phyloP scores from a whole-genome alignment of 2,113 vertebrate species.

The Melanotaenia duboulayi region DNA sequence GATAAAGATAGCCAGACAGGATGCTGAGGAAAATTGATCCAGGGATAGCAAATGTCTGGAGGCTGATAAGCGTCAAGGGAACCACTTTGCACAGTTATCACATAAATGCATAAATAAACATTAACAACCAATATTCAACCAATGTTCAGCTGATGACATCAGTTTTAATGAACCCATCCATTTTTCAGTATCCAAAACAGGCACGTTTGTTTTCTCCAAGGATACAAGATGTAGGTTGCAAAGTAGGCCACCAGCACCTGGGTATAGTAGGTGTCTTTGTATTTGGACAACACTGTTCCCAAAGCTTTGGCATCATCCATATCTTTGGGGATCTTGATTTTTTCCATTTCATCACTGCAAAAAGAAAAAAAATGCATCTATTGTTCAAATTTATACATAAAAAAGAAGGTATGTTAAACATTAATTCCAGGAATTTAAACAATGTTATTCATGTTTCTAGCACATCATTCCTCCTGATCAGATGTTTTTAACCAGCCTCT shows the following conservation, averaged over 20 bases:
- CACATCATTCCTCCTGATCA: too few relatives aligned
- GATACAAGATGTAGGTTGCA: conserved; percentile 99
- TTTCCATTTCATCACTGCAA: conserved; percentile 92
- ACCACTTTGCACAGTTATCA: conserved; percentile 2
- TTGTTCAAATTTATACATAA: background rate
- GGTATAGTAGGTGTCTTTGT: conserved; percentile 97
- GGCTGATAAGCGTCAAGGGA: conserved; percentile 87
- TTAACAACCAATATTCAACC: background rate
- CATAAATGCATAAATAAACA: background rate
- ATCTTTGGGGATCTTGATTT: conserved; percentile 95
- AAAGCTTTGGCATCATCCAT: conserved; percentile 99
- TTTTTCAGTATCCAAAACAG: background rate
- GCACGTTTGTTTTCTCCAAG: conserved; percentile 76
- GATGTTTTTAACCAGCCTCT: too few relatives aligned
- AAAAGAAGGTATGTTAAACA: too few relatives aligned
- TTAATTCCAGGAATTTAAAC: too few relatives aligned
- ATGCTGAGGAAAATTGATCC: conserved; percentile 99
- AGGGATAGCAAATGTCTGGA: conserved; percentile 98
- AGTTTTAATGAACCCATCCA: too few relatives aligned
- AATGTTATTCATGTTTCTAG: too few relatives aligned
- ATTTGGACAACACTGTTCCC: conserved; percentile 97
- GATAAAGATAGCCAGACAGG: conserved; percentile 98
- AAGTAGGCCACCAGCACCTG: conserved; percentile 98
- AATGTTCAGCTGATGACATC: background rate
- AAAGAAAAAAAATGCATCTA: conserved; percentile 7